Conservation (phyloP, 2,888 invertebrate species). For the Ceraclea dissimilis region DNA sequence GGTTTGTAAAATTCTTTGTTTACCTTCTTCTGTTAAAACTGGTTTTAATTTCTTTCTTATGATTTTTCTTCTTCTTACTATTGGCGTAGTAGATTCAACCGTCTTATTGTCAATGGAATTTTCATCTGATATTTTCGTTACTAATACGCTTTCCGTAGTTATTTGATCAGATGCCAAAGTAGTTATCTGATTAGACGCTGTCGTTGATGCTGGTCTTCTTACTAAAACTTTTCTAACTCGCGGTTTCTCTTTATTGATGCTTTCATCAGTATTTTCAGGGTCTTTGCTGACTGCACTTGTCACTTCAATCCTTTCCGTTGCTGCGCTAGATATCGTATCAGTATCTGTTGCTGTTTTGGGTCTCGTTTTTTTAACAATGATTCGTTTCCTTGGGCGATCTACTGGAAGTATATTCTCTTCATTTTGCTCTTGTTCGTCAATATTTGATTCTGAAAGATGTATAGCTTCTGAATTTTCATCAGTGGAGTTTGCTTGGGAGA, state of each 20-base stretch:
- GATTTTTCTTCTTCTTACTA: slow-evolving; percentile 21
- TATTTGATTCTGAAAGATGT: slow-evolving; percentile 44
- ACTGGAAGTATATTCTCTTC: slow-evolving; percentile 29
- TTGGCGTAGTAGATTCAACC: slow-evolving; percentile 10
- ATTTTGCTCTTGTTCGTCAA: slow-evolving; percentile 43
- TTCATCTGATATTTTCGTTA: neutral
- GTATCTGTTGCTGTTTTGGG: slow-evolving; percentile 28
- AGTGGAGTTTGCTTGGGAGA: slow-evolving; percentile 28
- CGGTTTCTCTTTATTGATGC: slow-evolving; percentile 4
- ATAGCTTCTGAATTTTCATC: slow-evolving; percentile 38
- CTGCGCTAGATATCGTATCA: slow-evolving; percentile 22
- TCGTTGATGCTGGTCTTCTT: slow-evolving; percentile 26
- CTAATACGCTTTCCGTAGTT: neutral
- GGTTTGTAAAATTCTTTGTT: slow-evolving; percentile 13
- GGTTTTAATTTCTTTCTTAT: slow-evolving; percentile 20
- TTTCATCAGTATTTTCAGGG: slow-evolving; percentile 6
- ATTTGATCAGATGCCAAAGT: neutral
- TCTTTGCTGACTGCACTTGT: slow-evolving; percentile 2
- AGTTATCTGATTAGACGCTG: slow-evolving; percentile 15
- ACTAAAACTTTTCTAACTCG: slow-evolving; percentile 21
- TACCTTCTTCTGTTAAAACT: slow-evolving; percentile 19
- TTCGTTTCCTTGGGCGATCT: slow-evolving; percentile 31
- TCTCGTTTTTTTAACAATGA: slow-evolving; percentile 35
- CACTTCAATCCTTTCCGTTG: slow-evolving; percentile 28
- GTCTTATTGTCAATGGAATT: neutral